Percentiles rank a stretch among this genome's conserved stretches.
Conservation (phyloP, 2,888 invertebrate species). For the Orthosia incerta region DNA sequence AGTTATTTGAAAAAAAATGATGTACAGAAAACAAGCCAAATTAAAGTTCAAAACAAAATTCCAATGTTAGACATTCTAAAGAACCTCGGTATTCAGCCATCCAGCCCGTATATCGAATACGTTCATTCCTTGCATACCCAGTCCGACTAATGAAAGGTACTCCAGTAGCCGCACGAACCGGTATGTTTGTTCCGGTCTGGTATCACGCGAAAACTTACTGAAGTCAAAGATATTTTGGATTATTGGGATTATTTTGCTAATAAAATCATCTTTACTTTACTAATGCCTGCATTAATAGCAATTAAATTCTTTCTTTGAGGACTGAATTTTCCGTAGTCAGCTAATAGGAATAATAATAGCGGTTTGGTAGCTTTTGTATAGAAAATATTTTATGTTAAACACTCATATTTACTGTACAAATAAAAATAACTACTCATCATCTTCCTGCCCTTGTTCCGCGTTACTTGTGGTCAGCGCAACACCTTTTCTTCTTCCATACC, state of each 20-base stretch:
- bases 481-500: too few relatives aligned
- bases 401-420: too few relatives aligned
- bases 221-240: constrained; percentile 5
- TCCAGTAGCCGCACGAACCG: constrained; percentile 11
- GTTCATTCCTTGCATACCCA: not conserved
- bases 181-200: not conserved
- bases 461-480: too few relatives aligned
- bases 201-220: constrained; percentile 21
- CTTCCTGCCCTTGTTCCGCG: too few relatives aligned
- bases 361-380: too few relatives aligned
- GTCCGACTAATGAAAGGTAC: constrained; percentile 19
- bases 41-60: too few relatives aligned
- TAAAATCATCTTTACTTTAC: not conserved
- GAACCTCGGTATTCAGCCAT: not conserved
- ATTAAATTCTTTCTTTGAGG: not conserved
- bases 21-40: too few relatives aligned
- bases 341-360: not conserved
- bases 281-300: not conserved
- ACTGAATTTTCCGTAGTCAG: not conserved
- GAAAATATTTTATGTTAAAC: too few relatives aligned
- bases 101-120: not conserved
- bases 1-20: too few relatives aligned
- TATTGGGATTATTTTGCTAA: constrained; percentile 12
- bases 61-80: too few relatives aligned
- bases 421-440: too few relatives aligned